A percentile compares a stretch with the other conserved stretches of the same genome.
Evolutionary conservation across 23 tunicate genomes (phyloP).

Genomic region (Halocynthia aurantium): DNA sequence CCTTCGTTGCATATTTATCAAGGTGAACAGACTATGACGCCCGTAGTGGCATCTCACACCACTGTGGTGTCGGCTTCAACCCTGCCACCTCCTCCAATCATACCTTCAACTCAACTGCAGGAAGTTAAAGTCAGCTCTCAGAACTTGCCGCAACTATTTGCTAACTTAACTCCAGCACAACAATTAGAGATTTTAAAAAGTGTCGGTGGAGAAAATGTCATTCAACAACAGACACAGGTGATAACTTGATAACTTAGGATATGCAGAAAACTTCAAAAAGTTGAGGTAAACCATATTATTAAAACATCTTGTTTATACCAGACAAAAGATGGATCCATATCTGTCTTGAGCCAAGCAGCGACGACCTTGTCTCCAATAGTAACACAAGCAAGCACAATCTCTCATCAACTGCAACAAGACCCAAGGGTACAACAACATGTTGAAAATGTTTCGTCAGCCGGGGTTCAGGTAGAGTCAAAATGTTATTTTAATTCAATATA

Average conservation of each 20-base stretch:
- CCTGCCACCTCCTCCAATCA: constrained; percentile 22
- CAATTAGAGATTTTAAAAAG: constrained; percentile 76
- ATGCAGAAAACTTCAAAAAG: no score
- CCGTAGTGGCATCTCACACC: background rate
- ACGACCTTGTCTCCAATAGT: background rate
- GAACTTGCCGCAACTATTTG: constrained; percentile 27
- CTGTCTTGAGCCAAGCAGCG: background rate
- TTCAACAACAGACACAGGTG: constrained; percentile 6
- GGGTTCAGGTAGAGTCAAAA: background rate
- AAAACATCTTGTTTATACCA: no score
- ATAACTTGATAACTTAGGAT: no score
- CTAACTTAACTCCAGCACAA: constrained; percentile 61
- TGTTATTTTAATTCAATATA: background rate
- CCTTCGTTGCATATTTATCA: no score
- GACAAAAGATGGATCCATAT: background rate
- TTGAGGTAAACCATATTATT: no score
- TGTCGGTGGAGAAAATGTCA: constrained; percentile 40
- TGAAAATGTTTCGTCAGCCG: background rate
- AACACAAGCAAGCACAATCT: no score
- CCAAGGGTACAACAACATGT: background rate
- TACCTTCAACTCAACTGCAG: constrained; percentile 1
- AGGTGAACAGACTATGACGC: no score
- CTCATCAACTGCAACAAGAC: no score
- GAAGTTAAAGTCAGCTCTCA: constrained; percentile 5
- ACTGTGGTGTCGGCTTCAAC: constrained; percentile 20